Percentiles rank a stretch among this genome's conserved stretches.
Conservation (phyloP, 1,140 invertebrate species). For the Spodoptera frugiperda region DNA sequence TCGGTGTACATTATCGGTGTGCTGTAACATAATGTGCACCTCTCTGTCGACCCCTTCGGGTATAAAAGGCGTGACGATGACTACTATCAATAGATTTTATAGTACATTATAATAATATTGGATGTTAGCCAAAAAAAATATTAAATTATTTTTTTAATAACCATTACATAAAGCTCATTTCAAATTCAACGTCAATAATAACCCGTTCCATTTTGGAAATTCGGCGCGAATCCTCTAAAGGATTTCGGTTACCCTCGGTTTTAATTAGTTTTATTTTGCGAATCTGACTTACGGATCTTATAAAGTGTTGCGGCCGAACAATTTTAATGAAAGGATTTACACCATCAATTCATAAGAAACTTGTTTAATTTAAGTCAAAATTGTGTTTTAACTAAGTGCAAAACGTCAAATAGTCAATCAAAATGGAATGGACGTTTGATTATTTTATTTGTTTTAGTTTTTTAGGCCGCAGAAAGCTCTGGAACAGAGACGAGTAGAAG, state of each 20-base stretch:
- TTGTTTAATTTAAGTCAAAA: conserved; percentile 68
- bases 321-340: conserved; percentile 78
- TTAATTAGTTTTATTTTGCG: conserved; percentile 76
- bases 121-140: too few species aligned
- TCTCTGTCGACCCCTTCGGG: too few species aligned
- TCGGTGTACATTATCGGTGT: too few species aligned
- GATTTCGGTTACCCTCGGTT: conserved; percentile 48
- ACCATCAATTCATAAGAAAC: conserved; percentile 60
- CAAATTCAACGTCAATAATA: conserved; percentile 26
- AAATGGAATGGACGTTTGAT: conserved; percentile 20
- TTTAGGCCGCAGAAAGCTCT: too few species aligned
- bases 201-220: conserved; percentile 17
- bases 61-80: too few species aligned
- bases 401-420: conserved; percentile 52
- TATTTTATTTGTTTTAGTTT: too few species aligned
- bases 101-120: too few species aligned
- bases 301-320: conserved; percentile 75
- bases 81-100: too few species aligned
- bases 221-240: conserved; percentile 28
- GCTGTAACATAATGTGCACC: too few species aligned
- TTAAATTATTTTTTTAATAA: conserved; percentile 1
- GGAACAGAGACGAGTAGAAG: too few species aligned
- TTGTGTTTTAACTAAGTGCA: conserved; percentile 57
- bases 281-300: conserved; percentile 70
- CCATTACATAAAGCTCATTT: conserved; percentile 11